Evolutionary conservation across 1,140 invertebrate genomes (phyloP).

Genomic region (Aphidius gifuensis): DNA sequence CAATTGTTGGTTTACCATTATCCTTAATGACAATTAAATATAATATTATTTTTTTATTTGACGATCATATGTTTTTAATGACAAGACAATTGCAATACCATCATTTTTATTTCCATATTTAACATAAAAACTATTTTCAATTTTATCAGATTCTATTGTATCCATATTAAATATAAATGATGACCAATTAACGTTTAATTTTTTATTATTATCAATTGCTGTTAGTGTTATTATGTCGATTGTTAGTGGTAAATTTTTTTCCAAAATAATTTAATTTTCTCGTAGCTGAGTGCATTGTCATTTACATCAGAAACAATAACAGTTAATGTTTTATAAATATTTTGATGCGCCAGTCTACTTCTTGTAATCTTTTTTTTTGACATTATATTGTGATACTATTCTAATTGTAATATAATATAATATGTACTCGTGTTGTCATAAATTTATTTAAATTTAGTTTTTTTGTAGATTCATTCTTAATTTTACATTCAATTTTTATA

Average conservation of each 20-base stretch:
- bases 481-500: too few species aligned
- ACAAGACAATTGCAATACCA: conserved; percentile 92
- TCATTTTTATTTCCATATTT: conserved; percentile 94
- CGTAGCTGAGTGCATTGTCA: conserved; percentile 90
- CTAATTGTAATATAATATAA: too few species aligned
- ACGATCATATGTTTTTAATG: too few species aligned
- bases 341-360: too few species aligned
- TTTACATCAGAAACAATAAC: conserved; percentile 96
- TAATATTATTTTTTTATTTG: too few species aligned
- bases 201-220: conserved; percentile 91
- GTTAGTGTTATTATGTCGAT: conserved; percentile 89
- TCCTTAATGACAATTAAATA: too few species aligned
- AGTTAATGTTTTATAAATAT: conserved; percentile 85
- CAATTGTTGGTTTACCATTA: conserved; percentile 85
- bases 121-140: too few species aligned
- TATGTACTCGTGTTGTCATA: too few species aligned
- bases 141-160: conserved; percentile 86
- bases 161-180: conserved; percentile 92
- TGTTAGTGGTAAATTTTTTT: conserved; percentile 84
- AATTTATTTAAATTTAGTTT: too few species aligned
- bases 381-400: too few species aligned
- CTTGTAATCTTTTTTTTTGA: too few species aligned
- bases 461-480: too few species aligned
- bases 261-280: conserved; percentile 87
- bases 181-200: conserved; percentile 90